Evolutionary conservation across 2,888 invertebrate genomes (phyloP).

Genomic region (Hylaea fasciaria): DNA sequence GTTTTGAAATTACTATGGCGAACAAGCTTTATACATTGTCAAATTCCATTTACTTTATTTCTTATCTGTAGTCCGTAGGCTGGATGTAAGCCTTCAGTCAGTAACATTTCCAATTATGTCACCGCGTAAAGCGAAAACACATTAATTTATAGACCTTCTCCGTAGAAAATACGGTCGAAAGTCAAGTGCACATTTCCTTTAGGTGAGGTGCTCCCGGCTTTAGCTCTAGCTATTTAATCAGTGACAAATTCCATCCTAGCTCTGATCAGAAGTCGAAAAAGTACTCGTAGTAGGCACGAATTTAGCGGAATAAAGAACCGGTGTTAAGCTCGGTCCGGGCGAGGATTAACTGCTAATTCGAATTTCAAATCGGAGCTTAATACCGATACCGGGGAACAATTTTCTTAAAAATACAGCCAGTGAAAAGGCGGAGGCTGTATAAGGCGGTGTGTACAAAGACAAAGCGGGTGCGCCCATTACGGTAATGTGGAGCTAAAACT

Average conservation of each 20-base stretch:
- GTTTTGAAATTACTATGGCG: slow-evolving; percentile 49
- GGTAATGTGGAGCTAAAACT: slow-evolving; percentile 76
- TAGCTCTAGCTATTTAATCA: slow-evolving; percentile 38
- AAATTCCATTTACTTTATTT: slow-evolving; percentile 47
- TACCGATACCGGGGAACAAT: slow-evolving; percentile 16
- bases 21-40: slow-evolving; percentile 45
- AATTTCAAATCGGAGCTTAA: slow-evolving; percentile 29
- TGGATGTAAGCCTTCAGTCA: slow-evolving; percentile 30
- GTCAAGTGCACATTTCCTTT: slow-evolving; percentile 7
- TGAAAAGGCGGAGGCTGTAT: slow-evolving; percentile 46
- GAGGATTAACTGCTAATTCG: slow-evolving; percentile 32
- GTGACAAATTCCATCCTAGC: slow-evolving; percentile 38
- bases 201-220: slow-evolving; percentile 24
- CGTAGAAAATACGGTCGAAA: slow-evolving; percentile 22
- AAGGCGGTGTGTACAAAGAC: slow-evolving; percentile 59
- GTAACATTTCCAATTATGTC: slow-evolving; percentile 49
- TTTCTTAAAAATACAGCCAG: slow-evolving; percentile 29
- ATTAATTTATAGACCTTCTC: slow-evolving; percentile 27
- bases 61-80: slow-evolving; percentile 35
- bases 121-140: slow-evolving; percentile 17
- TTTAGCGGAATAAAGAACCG: slow-evolving; percentile 48
- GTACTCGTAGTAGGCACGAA: slow-evolving; percentile 51
- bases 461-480: slow-evolving; percentile 71
- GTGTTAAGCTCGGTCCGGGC: slow-evolving; percentile 25
- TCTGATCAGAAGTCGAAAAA: slow-evolving; percentile 50